These are phyloP conservation scores for Empis stercorea DNA, from an alignment of 2,888 invertebrate species.

Conservation along the genomic window DNA sequence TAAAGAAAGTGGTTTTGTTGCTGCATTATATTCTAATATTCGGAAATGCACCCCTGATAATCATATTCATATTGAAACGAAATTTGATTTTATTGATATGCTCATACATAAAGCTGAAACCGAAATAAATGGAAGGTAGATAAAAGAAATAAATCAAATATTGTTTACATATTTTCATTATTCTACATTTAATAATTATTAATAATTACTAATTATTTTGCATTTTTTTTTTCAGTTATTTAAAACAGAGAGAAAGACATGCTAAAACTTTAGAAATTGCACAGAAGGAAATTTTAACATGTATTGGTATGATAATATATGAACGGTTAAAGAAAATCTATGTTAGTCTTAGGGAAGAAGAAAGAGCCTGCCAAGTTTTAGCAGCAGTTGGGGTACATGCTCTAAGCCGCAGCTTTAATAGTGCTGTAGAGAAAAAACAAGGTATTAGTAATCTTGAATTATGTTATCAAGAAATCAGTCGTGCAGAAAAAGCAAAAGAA, in stretches of 20 bases:
- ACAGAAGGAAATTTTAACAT: constrained; percentile 91
- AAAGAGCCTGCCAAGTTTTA: constrained; percentile 86
- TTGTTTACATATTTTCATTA: no score
- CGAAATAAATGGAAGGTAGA: constrained; percentile 69
- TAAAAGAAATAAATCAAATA: background rate
- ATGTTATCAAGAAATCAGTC: constrained; percentile 73
- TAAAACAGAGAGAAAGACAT: constrained; percentile 74
- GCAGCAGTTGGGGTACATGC: constrained; percentile 81
- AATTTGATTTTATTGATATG: constrained; percentile 78
- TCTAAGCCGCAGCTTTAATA: constrained; percentile 77
- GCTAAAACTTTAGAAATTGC: constrained; percentile 95
- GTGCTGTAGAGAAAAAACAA: constrained; percentile 77
- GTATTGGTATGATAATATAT: constrained; percentile 85
- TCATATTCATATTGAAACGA: constrained; percentile 77
- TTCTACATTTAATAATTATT: constrained; percentile 2
- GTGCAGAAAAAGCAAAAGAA: constrained; percentile 74
- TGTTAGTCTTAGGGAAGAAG: constrained; percentile 76
- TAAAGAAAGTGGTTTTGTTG: constrained; percentile 81
- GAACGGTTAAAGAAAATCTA: constrained; percentile 80
- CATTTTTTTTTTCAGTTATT: constrained; percentile 23
- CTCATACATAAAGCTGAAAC: constrained; percentile 85
- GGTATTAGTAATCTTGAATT: constrained; percentile 80
- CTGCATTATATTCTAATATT: constrained; percentile 74
- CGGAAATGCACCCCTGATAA: constrained; percentile 73
- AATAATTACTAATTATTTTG: background rate